These are phyloP conservation scores for Gorsachius magnificus DNA, from an alignment of 2,797 vertebrate species.

Conservation along the genomic window DNA sequence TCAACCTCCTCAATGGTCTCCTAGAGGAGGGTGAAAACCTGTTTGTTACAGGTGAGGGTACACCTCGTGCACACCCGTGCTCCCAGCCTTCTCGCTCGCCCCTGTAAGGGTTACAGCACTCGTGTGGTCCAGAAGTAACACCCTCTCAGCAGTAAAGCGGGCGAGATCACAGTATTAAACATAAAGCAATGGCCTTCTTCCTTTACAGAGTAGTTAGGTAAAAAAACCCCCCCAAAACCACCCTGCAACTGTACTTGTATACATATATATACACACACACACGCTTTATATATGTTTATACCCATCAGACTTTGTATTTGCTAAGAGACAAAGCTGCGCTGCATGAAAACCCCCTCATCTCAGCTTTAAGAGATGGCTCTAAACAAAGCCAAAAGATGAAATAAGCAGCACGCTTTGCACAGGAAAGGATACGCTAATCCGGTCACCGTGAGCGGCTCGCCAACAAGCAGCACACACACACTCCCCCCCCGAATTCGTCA, in stretches of 20 bases:
- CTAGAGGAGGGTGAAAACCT: conserved; percentile 33
- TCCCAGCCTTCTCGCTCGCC: too few species aligned
- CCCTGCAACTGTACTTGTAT: not conserved
- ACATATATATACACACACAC: not conserved
- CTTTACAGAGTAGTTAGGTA: rapidly evolving
- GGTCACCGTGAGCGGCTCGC: rapidly evolving
- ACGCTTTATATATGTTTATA: not conserved
- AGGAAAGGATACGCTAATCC: rapidly evolving
- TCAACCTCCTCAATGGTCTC: conserved; percentile 95
- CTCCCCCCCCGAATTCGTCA: not conserved
- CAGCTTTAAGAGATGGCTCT: not conserved
- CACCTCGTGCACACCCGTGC: rapidly evolving
- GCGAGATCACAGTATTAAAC: not conserved
- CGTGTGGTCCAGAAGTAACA: not conserved
- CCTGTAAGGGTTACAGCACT: not conserved
- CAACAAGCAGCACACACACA: not conserved
- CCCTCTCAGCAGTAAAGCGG: not conserved
- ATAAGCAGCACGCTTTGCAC: rapidly evolving
- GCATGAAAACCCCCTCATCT: not conserved
- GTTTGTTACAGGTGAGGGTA: not conserved
- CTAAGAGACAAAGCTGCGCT: not conserved
- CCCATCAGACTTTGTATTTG: not conserved
- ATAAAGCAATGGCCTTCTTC: not conserved
- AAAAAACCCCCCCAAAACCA: too few species aligned
- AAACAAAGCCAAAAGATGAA: not conserved